Evolutionary conservation across 2,888 invertebrate genomes (phyloP), one percentile per base, ranked within the genome.

Genomic region (Carcina quercana): DNA sequence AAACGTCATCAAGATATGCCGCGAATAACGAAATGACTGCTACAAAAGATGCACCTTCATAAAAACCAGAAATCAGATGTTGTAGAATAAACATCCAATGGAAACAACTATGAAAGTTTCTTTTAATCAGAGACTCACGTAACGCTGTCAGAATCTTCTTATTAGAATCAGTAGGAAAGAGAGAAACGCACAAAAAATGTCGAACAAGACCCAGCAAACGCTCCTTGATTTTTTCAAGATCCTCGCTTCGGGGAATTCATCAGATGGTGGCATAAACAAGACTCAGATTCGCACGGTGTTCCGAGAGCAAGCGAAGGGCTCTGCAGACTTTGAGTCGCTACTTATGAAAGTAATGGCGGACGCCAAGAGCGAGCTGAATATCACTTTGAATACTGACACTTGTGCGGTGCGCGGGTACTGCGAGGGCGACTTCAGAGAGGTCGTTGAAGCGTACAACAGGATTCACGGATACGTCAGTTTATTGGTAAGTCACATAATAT

Each of bases 381-480:
- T 74, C 7, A 55, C 59, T 0, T 47, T 70, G 12, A 70, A 67
- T 19, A 59, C 67, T 1, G 72, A 75, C 14, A 53, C 61, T 0
- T 83, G 83, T 25, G n/a, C n/a, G n/a, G n/a, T n/a, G n/a, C n/a
- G n/a, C n/a, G 76, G 79, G 27, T 89, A 89, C 61, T 90, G 90
- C 45, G 86, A 85, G 19, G 87, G 88, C 0, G 78, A 80, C 28
- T 78, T 89, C 31, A 76, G 86, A 35, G 86, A 88, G 29, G 71
- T 91, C 25, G 79, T 91, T 13, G 65, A 84, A 15, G 78, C 80
- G 0, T 94, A 94, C 65, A 87, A 88, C 26, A 69, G 88, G 20
- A 86, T 91, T 32, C 96, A 97, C 65, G 94, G 95, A 38, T 95
- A 93, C 65, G 86, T 93, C 37, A 92, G 94, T 24, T 82, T 96